A percentile compares a stretch with the other conserved stretches of the same genome.
Evolutionary conservation across 2,888 invertebrate genomes (phyloP).

Genomic region (Drosophila maculinotata): DNA sequence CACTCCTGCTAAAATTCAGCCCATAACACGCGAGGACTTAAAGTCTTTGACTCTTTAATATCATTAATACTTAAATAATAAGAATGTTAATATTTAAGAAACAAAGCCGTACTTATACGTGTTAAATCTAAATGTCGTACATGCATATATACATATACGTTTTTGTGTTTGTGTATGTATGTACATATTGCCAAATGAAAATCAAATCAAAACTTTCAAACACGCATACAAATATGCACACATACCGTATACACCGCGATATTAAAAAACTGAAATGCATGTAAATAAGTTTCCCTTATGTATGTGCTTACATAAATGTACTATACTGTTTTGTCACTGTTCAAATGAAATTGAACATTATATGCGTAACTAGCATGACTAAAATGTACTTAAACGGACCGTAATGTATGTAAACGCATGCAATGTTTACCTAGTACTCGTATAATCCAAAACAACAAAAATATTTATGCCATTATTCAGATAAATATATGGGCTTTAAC

Average conservation of each 20-base stretch:
- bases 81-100: constrained; percentile 28
- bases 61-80: constrained; percentile 31
- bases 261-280: constrained; percentile 9
- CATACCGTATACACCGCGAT: constrained; percentile 10
- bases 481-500: constrained; percentile 5
- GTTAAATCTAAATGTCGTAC: constrained; percentile 42
- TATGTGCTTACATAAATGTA: constrained; percentile 10
- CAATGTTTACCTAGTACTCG: constrained; percentile 4
- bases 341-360: constrained; percentile 7
- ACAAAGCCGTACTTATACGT: constrained; percentile 20
- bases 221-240: constrained; percentile 16
- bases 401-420: neutral
- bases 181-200: constrained; percentile 20
- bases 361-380: constrained; percentile 1
- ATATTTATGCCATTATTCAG: constrained; percentile 1
- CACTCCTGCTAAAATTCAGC: constrained; percentile 7
- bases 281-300: constrained; percentile 2
- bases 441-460: neutral
- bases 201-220: constrained; percentile 10
- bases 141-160: constrained; percentile 23
- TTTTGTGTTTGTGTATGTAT: constrained; percentile 14
- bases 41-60: constrained; percentile 33
- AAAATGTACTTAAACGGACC: constrained; percentile 5
- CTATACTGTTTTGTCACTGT: constrained; percentile 15
- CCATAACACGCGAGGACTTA: constrained; percentile 24